Conservation (phyloP, 2,888 invertebrate genomes). For the Encarsia formosa region DNA sequence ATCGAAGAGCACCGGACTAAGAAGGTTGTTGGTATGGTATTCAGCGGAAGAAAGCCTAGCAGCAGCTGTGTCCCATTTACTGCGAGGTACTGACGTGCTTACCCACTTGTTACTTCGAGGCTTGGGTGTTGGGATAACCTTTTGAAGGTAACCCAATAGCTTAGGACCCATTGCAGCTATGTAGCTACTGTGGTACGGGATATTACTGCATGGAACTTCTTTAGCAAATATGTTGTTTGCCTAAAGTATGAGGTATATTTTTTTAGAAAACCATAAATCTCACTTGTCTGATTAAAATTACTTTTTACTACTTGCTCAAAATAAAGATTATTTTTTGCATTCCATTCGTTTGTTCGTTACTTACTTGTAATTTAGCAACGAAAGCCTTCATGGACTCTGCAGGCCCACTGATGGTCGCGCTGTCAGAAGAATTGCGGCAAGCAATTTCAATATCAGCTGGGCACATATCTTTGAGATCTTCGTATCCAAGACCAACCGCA, state of each 20-base stretch:
- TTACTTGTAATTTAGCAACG: constrained; percentile 57
- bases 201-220: constrained; percentile 80
- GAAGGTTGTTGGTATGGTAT: constrained; percentile 82
- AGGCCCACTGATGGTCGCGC: constrained; percentile 88
- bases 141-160: constrained; percentile 61
- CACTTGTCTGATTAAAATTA: too few species aligned
- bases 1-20: constrained; percentile 69
- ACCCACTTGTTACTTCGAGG: constrained; percentile 74
- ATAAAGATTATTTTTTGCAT: background rate
- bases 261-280: too few species aligned
- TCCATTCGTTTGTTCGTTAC: too few species aligned
- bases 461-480: constrained; percentile 60
- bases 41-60: constrained; percentile 73
- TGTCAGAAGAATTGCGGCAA: constrained; percentile 82
- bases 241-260: too few species aligned
- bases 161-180: constrained; percentile 70
- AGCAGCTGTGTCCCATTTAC: constrained; percentile 65
- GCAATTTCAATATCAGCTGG: constrained; percentile 78
- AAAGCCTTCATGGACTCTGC: constrained; percentile 64
- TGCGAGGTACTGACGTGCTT: constrained; percentile 74
- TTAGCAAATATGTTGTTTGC: constrained; percentile 74
- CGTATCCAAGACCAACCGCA: constrained; percentile 69
- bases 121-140: constrained; percentile 65
- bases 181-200: constrained; percentile 85
- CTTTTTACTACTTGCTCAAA: background rate